Evolutionary conservation across 2,113 vertebrate species (phyloP), one percentile per base, ranked within the genome.

Genomic region (Oncorhynchus mykiss): DNA sequence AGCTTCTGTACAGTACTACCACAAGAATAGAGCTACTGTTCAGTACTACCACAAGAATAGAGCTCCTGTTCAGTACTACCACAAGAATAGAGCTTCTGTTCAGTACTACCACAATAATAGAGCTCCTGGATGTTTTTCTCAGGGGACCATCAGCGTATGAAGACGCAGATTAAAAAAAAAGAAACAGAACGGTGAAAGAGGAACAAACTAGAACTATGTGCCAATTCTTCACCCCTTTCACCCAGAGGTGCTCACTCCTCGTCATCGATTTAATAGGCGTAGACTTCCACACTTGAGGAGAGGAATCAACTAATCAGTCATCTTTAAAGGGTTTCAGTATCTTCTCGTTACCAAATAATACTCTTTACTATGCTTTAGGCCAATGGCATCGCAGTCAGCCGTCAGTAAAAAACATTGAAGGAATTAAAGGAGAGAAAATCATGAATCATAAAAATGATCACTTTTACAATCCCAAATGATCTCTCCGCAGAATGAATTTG

Each of bases 301-400:
- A 81, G 51, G 16, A 54, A 65, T 64, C 76, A 84, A 67, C 76
- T 87, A 84, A 87, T 78, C 73, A 79, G 34, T 78, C 54, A 67
- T 80, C 78, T 78, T 78, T 68, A 70, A 67, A 70, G 74, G 72
- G 77, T 22, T 48, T 39, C 0, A 27, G 5, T 16, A 13, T 8
- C 3, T 39, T 34, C 16, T 29, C 9, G 25, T 14, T 64, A 2
- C 1, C 34, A 67, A 67, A 29, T 34, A 67, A 31, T 27, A 14
- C 11, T 25, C 5, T 6, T 57, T 57, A 0, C 2, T 20, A 62
- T 4, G 5, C n/a, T 60, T 22, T 60, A n/a, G 59, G 59, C 59
- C 59, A 4, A n/a, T n/a, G 9, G 18, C n/a, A 20, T 22, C 5
- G 9, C 59, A 60, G 59, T 60, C 59, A 7, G 8, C 22, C 59